phyloP scores from a whole-genome alignment of 2,888 invertebrate species.

The Nysson spinosus region DNA sequence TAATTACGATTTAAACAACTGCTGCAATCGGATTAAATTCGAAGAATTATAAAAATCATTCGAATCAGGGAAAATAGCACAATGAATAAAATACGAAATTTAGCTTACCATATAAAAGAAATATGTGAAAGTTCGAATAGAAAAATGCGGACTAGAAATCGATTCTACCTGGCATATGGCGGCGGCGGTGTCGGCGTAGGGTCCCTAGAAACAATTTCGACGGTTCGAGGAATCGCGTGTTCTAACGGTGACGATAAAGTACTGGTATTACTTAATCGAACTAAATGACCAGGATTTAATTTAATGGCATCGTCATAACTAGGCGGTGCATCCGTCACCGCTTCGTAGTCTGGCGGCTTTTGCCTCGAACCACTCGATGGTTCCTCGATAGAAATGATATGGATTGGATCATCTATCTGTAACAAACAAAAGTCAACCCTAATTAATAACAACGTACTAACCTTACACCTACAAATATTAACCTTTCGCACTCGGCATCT shows the following conservation, averaged over 20 bases:
- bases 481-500: too few relatives aligned
- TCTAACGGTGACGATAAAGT: conserved; percentile 48
- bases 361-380: conserved; percentile 81
- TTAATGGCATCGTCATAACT: conserved; percentile 87
- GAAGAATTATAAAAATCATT: too few relatives aligned
- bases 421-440: conserved; percentile 68
- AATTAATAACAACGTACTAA: too few relatives aligned
- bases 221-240: conserved; percentile 58
- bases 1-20: too few relatives aligned
- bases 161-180: conserved; percentile 72
- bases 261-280: conserved; percentile 60
- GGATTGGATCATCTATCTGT: conserved; percentile 83
- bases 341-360: conserved; percentile 86
- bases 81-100: too few relatives aligned
- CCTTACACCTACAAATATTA: too few relatives aligned
- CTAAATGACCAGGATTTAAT: conserved; percentile 81
- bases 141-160: too few relatives aligned
- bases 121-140: too few relatives aligned
- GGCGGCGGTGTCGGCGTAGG: conserved; percentile 70
- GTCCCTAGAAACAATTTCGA: conserved; percentile 59
- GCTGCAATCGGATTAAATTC: too few relatives aligned
- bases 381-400: conserved; percentile 82
- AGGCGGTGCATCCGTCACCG: conserved; percentile 84
- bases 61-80: too few relatives aligned
- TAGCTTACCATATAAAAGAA: too few relatives aligned